Percentiles rank a stretch among this genome's conserved stretches.
These are phyloP conservation scores for Diceros bicornis DNA, from an alignment of 2,797 vertebrate genomes.

Conservation along the genomic window DNA sequence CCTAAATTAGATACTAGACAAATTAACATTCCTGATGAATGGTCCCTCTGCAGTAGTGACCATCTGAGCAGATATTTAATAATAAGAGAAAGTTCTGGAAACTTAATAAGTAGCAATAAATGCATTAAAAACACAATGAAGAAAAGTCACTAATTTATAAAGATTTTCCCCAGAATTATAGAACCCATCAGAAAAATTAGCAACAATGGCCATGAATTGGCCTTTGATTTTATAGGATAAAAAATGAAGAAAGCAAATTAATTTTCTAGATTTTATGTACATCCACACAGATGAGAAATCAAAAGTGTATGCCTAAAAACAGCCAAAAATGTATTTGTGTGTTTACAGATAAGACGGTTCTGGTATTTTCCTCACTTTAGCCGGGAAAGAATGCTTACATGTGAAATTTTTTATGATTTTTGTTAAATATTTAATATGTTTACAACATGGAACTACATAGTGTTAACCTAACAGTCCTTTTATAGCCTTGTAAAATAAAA, in stretches of 20 bases:
- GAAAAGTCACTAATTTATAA: not conserved
- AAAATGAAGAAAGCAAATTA: not conserved
- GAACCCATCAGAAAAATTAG: not conserved
- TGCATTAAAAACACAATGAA: not conserved
- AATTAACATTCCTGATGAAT: slow-evolving; percentile 73
- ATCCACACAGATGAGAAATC: not conserved
- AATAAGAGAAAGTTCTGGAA: not conserved
- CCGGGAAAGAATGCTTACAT: not conserved
- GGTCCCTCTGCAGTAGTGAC: not conserved
- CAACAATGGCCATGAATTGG: not conserved
- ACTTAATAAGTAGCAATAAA: not conserved
- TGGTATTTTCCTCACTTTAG: not conserved
- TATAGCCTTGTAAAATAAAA: not conserved
- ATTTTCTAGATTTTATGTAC: slow-evolving; percentile 18
- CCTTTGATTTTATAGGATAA: not conserved
- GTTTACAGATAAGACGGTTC: not conserved
- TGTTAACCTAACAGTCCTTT: not conserved
- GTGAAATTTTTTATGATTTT: not conserved
- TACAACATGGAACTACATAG: not conserved
- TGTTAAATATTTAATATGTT: not conserved
- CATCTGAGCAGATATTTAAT: slow-evolving; percentile 28
- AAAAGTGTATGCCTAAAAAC: not conserved
- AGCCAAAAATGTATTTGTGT: not conserved
- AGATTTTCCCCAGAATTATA: not conserved
- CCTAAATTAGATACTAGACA: slow-evolving; percentile 74